Percentiles rank a stretch among this genome's conserved stretches.
These are phyloP conservation scores for Harpagifer antarcticus DNA, from an alignment of 2,797 vertebrate species.

Conservation along the genomic window DNA sequence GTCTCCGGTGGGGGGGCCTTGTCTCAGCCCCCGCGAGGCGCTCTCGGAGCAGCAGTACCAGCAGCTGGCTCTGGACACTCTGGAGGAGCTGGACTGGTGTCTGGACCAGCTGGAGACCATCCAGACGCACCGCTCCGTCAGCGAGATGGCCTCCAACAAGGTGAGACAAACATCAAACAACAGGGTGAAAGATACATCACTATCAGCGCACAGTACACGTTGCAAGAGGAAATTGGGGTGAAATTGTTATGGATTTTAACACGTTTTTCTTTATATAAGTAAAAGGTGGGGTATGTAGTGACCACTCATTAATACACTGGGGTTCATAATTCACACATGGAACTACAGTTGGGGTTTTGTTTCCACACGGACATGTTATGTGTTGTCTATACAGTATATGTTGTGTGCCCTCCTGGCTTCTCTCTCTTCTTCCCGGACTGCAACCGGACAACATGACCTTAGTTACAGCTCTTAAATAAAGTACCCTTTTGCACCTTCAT, in stretches of 20 bases:
- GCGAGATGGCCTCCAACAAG: conserved; percentile 99
- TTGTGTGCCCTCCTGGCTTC: too few species aligned
- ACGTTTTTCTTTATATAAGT: not conserved
- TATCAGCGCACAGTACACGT: not conserved
- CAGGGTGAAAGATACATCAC: not conserved
- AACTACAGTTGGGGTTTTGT: too few species aligned
- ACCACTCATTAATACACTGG: too few species aligned
- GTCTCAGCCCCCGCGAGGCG: conserved; percentile 83
- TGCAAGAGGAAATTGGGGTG: too few species aligned
- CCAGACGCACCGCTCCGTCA: conserved; percentile 92
- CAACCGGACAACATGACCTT: too few species aligned
- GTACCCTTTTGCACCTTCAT: too few species aligned
- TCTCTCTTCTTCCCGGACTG: too few species aligned
- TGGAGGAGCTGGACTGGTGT: conserved; percentile 89
- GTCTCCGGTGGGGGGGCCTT: conserved; percentile 85
- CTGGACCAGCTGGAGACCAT: conserved; percentile 88
- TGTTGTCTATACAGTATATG: too few species aligned
- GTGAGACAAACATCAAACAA: conserved; percentile 61
- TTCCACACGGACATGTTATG: too few species aligned
- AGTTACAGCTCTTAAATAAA: too few species aligned
- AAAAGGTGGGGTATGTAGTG: too few species aligned
- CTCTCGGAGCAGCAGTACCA: conserved; percentile 88
- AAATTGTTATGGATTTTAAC: not conserved
- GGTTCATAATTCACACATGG: too few species aligned
- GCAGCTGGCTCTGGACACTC: conserved; percentile 87